Evolutionary conservation across 2,888 invertebrate species (phyloP).

Genomic region (Sesia apiformis): DNA sequence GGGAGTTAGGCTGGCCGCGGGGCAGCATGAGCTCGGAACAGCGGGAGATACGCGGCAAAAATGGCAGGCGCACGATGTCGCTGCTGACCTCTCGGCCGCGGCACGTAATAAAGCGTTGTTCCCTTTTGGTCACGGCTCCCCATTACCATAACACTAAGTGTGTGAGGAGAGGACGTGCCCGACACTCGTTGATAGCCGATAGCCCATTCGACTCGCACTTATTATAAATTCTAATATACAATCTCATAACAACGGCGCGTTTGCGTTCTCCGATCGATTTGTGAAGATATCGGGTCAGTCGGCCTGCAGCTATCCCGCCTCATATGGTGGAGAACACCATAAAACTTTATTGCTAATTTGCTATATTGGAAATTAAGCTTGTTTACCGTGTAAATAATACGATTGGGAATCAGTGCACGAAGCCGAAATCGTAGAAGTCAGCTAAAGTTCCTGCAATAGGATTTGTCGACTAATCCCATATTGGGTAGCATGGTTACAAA

Average conservation of each 20-base stretch:
- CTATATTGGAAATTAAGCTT: conserved; percentile 3
- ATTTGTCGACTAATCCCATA: conserved; percentile 44
- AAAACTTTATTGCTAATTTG: conserved; percentile 44
- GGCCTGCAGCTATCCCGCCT: conserved; percentile 20
- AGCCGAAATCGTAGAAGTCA: conserved; percentile 35
- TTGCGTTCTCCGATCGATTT: conserved; percentile 34
- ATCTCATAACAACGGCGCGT: conserved; percentile 16
- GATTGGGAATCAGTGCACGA: conserved; percentile 18
- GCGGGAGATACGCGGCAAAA: conserved; percentile 46
- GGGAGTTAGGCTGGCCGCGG: conserved; percentile 23
- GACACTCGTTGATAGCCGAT: conserved; percentile 21
- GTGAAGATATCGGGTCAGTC: conserved; percentile 38
- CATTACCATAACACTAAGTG: conserved; percentile 47
- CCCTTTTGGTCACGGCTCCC: conserved; percentile 46
- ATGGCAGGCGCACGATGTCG: conserved; percentile 56
- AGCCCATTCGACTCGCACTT: conserved; percentile 19
- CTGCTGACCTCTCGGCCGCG: conserved; percentile 29
- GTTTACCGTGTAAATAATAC: background rate
- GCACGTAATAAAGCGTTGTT: conserved; percentile 33
- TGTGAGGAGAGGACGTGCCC: conserved; percentile 36
- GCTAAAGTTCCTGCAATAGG: conserved; percentile 17
- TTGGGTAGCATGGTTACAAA: conserved; percentile 29
- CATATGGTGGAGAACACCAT: conserved; percentile 24
- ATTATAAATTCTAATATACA: conserved; percentile 47
- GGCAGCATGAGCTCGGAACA: conserved; percentile 28